Base-by-base conservation (phyloP, 2,888 invertebrate genomes). In the Parnassius orleans region DNA sequence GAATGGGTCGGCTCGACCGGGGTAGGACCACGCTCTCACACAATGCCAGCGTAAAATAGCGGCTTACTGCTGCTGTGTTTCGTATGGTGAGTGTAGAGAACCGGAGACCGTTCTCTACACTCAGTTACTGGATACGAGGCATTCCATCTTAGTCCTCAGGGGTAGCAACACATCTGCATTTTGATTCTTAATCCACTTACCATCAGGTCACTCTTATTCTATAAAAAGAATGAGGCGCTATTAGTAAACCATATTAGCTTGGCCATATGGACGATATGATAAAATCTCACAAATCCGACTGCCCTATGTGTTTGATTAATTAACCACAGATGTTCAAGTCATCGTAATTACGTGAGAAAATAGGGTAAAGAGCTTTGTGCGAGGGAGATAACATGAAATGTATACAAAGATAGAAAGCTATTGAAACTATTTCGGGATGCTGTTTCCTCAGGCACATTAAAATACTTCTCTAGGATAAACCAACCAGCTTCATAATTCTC, bases 321-420 rank as follows among this genome's bases (percentile, higher is more conserved):
- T 80, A 80, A 72, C 65, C 72, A 69, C 89, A 90, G 81, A 84
- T 89, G 88, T 80, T 71, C 68, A 66, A 61, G 68, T 69, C 71
- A 74, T 68, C 70, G 68, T 70, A 69, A 72, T 80, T 76, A 80
- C 83, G 84, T 88, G 89, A 83, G 88, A 87, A 86, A 81, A 82
- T 80, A 79, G 76, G 77, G 76, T 69, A 68, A 71, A 73, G 74
- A 69, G 73, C 68, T 66, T 65, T 65, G 70, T 69, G 68, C 58
- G 68, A 75, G 73, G 69, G 77, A 77, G 80, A 79, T 78, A 73
- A 70, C 69, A 67, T 66, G 74, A 78, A 69, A 70, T 63, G 76
- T 69, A 71, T 63, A 76, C 69, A 72, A 72, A 74, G 68, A 72
- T 66, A 72, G 69, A 58, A 52, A 53, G 58, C 64, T 60, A 65